A percentile compares a stretch with the other conserved stretches of the same genome.
These are phyloP conservation scores for Nasonia giraulti DNA, from an alignment of 1,140 invertebrate species.

Conservation along the genomic window DNA sequence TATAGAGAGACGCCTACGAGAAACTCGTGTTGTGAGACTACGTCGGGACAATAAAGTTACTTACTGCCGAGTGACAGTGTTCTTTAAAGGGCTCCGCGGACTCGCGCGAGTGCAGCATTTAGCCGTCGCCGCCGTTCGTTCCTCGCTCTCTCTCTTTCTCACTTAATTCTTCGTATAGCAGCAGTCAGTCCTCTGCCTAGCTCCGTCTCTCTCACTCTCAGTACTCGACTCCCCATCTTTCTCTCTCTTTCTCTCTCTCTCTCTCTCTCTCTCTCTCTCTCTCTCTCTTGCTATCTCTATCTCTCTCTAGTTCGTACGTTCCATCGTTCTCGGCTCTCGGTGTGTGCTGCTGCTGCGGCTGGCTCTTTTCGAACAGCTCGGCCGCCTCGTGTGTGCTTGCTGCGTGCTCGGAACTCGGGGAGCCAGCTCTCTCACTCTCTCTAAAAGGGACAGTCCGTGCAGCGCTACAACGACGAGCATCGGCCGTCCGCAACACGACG, in stretches of 20 bases:
- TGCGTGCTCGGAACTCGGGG: constrained; percentile 1
- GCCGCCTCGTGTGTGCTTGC: constrained; percentile 38
- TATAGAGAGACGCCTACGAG: background rate
- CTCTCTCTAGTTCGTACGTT: constrained; percentile 34
- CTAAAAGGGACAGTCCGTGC: background rate
- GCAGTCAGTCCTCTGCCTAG: background rate
- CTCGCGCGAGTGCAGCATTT: background rate
- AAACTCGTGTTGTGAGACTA: background rate
- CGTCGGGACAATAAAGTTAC: background rate
- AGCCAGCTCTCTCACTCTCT: background rate
- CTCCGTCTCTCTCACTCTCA: background rate
- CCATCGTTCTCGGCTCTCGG: constrained; percentile 31
- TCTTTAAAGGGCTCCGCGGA: background rate
- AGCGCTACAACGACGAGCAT: background rate
- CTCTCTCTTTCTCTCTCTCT: constrained; percentile 7
- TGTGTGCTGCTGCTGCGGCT: constrained; percentile 13
- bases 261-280: background rate
- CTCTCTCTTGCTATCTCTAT: background rate
- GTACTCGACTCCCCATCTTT: background rate
- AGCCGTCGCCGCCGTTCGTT: background rate
- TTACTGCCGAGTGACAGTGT: background rate
- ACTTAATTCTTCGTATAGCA: background rate
- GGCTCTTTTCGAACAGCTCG: constrained; percentile 35
- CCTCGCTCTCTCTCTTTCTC: constrained; percentile 13
- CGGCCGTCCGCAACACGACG: background rate